Evolutionary conservation across 2,113 vertebrate species (phyloP).

Genomic region (Dolichotis patagonum): DNA sequence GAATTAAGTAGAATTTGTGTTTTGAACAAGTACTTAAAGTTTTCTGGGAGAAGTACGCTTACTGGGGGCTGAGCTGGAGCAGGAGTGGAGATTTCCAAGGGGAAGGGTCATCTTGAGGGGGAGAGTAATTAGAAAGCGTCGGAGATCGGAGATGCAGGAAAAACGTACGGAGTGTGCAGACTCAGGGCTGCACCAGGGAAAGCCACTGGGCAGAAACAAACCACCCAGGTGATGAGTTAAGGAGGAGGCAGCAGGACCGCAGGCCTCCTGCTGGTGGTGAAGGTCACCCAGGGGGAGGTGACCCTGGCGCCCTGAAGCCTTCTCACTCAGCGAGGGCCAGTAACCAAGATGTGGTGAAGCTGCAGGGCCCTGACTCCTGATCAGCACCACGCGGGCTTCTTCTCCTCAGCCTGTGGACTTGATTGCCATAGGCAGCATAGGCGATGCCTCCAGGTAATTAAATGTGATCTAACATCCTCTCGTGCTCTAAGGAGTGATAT

Average conservation of each 20-base stretch:
- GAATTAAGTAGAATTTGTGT: background rate
- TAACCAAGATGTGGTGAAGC: background rate
- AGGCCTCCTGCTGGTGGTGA: background rate
- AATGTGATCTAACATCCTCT: background rate
- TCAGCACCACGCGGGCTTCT: constrained; percentile 1
- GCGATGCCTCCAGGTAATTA: background rate
- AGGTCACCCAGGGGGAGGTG: background rate
- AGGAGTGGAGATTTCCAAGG: background rate
- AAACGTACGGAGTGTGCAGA: background rate
- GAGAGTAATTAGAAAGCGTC: background rate
- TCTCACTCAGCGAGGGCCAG: background rate
- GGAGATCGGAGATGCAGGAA: background rate
- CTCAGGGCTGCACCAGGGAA: background rate
- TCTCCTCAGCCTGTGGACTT: constrained; percentile 7
- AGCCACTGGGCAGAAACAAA: background rate
- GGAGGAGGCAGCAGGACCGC: background rate
- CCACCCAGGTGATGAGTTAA: background rate
- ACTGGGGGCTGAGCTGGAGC: background rate
- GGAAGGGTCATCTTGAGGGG: background rate
- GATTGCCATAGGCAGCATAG: background rate
- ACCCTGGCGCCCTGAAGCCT: background rate
- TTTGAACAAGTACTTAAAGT: background rate
- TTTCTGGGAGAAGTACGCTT: background rate
- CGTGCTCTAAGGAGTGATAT: background rate
- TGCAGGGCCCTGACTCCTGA: background rate